A percentile compares a stretch with the other conserved stretches of the same genome.
Conservation (phyloP, 2,113 vertebrate species). For the Podarcis raffonei region DNA sequence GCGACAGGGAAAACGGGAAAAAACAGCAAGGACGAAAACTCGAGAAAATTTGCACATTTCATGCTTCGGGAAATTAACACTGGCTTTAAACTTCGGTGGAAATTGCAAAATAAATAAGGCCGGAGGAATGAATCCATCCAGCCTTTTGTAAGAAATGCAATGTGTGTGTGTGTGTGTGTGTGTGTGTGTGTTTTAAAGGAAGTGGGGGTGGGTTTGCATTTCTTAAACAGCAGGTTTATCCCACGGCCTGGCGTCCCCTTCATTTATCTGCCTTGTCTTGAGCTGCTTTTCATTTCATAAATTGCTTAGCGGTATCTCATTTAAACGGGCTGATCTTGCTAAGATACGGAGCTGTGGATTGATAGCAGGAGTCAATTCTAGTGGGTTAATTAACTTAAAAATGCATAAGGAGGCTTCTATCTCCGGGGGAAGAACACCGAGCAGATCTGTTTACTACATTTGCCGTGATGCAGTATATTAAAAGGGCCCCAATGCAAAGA, state of each 20-base stretch:
- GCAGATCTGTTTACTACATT: slow-evolving; percentile 6
- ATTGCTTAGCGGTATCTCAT: slow-evolving; percentile 14
- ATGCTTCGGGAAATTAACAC: slow-evolving; percentile 9
- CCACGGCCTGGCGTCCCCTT: not conserved
- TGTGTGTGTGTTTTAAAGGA: too few species aligned
- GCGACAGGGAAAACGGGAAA: not conserved
- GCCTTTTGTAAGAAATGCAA: not conserved
- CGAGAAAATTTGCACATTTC: not conserved
- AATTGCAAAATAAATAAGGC: not conserved
- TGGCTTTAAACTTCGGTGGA: rapidly evolving
- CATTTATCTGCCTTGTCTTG: not conserved
- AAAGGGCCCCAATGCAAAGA: slow-evolving; percentile 34
- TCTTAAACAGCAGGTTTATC: not conserved
- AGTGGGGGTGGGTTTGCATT: not conserved
- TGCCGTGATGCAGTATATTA: slow-evolving; percentile 43
- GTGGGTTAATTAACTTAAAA: slow-evolving; percentile 43
- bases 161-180: not conserved
- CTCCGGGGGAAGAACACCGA: not conserved
- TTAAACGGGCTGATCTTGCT: not conserved
- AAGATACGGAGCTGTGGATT: not conserved
- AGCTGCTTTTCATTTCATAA: slow-evolving; percentile 21
- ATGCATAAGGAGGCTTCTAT: not conserved
- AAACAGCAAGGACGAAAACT: not conserved
- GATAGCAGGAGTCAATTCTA: slow-evolving; percentile 32
- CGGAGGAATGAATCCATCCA: not conserved